phyloP scores from a whole-genome alignment of 2,113 vertebrate genomes.

The Scartelaos histophorus region DNA sequence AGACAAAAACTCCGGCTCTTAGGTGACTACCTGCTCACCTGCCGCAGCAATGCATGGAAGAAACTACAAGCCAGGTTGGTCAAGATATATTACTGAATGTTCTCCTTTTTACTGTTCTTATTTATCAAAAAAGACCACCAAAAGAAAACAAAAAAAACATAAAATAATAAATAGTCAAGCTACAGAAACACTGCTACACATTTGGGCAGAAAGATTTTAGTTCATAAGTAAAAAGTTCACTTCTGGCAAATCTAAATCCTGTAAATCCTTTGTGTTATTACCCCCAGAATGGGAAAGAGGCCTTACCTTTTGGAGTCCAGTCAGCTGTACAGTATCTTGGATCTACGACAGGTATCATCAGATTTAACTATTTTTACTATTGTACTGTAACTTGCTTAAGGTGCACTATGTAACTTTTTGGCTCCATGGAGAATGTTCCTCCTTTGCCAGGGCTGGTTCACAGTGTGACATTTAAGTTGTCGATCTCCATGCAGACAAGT shows the following conservation, averaged over 20 bases:
- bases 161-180: too few species aligned
- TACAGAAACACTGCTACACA: too few species aligned
- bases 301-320: slow-evolving; percentile 87
- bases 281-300: slow-evolving; percentile 83
- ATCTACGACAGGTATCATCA: slow-evolving; percentile 86
- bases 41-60: slow-evolving; percentile 87
- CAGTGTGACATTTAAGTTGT: too few species aligned
- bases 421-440: too few species aligned
- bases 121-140: neutral
- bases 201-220: too few species aligned
- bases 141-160: neutral
- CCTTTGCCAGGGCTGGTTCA: too few species aligned
- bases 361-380: neutral
- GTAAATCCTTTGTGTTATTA: neutral
- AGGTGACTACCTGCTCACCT: slow-evolving; percentile 88
- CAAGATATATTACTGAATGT: neutral
- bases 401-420: neutral
- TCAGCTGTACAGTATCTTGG: slow-evolving; percentile 87
- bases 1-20: slow-evolving; percentile 88
- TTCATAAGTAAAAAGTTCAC: too few species aligned
- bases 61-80: slow-evolving; percentile 73
- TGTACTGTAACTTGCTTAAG: too few species aligned
- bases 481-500: too few species aligned
- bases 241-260: too few species aligned
- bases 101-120: neutral